Conservation (phyloP, 2,888 invertebrate species). For the Amblyjoppa proteus region DNA sequence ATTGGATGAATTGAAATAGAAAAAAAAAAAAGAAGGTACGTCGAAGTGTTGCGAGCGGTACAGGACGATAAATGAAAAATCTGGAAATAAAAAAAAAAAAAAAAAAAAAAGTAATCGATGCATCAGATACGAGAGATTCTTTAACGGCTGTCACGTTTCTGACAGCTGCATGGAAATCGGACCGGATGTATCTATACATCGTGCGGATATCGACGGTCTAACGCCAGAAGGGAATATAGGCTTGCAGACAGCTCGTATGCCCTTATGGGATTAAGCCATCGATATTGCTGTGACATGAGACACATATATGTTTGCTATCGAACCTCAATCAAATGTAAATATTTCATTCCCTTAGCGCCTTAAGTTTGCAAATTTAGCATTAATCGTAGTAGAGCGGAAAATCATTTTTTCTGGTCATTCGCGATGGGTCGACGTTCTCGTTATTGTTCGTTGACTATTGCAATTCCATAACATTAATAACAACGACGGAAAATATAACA, state of each 20-base stretch:
- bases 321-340: conserved; percentile 60
- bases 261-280: too few relatives aligned
- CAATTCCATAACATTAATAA: background rate
- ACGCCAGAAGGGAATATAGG: too few relatives aligned
- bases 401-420: conserved; percentile 10
- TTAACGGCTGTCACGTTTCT: conserved; percentile 79
- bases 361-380: conserved; percentile 56
- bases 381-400: conserved; percentile 18
- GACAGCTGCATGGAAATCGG: conserved; percentile 83
- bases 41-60: conserved; percentile 47
- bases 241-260: too few relatives aligned
- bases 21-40: conserved; percentile 30
- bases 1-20: conserved; percentile 43
- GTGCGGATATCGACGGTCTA: too few relatives aligned
- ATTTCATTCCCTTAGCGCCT: conserved; percentile 53
- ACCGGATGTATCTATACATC: conserved; percentile 60
- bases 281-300: conserved; percentile 3
- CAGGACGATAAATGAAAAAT: conserved; percentile 36
- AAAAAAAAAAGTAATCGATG: conserved; percentile 29
- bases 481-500: background rate
- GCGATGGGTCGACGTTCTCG: conserved; percentile 35
- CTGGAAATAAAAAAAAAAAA: conserved; percentile 43
- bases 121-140: conserved; percentile 45
- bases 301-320: conserved; percentile 32
- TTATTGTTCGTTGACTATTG: conserved; percentile 23